Evolutionary conservation across 2,113 vertebrate species (phyloP).

Genomic region (Myiagra hebetior): DNA sequence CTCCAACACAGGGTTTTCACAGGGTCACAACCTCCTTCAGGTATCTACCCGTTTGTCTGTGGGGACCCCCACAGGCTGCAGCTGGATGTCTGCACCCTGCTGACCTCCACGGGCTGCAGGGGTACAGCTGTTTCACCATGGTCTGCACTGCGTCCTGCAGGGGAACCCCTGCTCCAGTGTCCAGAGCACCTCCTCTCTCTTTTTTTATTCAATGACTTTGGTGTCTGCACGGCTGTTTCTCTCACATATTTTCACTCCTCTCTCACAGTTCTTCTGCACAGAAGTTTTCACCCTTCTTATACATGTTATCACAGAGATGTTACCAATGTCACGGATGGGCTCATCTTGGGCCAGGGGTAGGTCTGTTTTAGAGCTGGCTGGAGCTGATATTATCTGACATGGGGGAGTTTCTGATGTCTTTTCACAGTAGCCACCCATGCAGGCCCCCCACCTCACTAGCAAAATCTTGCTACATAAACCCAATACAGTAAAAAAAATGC

Average conservation of each 20-base stretch:
- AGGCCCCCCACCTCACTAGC: accelerated
- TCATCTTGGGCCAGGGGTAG: neutral
- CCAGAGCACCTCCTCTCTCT: neutral
- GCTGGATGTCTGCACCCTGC: accelerated
- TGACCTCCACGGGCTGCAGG: neutral
- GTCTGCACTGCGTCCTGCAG: neutral
- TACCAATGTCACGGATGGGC: too few relatives aligned
- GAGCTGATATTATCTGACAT: neutral
- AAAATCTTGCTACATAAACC: neutral
- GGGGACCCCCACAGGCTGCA: neutral
- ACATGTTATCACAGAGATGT: neutral
- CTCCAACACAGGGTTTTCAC: neutral
- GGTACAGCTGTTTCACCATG: neutral
- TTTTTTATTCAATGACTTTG: neutral
- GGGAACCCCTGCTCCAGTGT: accelerated
- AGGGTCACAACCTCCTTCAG: neutral
- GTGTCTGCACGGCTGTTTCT: neutral
- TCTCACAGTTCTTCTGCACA: neutral
- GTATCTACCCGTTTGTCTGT: accelerated
- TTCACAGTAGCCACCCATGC: neutral
- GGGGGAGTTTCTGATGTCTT: neutral
- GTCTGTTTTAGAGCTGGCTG: neutral
- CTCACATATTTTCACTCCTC: neutral
- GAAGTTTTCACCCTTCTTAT: neutral
- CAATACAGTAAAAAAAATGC: neutral